Conservation (phyloP, 2,888 invertebrate species). For the Anoplius nigerrimus region DNA sequence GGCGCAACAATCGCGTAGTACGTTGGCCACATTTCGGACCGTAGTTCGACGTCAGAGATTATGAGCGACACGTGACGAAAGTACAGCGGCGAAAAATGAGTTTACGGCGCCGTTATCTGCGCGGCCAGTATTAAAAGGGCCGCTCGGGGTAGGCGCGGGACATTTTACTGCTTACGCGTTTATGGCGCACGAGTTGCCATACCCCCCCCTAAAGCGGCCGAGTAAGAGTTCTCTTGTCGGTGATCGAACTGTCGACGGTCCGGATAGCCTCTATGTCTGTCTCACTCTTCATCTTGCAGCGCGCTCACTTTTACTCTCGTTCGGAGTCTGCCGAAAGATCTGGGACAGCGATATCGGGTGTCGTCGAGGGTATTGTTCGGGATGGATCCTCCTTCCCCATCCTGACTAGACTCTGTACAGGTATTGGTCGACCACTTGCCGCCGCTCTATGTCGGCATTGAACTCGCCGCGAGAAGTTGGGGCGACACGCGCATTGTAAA, state of each 20-base stretch:
- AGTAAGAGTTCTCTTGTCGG: not conserved
- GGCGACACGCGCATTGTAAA: too few species aligned
- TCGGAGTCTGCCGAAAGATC: constrained; percentile 35
- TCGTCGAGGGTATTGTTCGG: constrained; percentile 39
- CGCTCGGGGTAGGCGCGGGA: too few species aligned
- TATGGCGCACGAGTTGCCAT: too few species aligned
- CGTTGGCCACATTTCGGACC: constrained; percentile 22
- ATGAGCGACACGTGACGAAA: constrained; percentile 33
- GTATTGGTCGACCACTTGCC: not conserved
- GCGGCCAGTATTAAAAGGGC: constrained; percentile 6
- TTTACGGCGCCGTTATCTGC: constrained; percentile 29
- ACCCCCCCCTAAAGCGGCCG: not conserved
- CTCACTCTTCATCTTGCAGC: not conserved
- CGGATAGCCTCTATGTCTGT: not conserved
- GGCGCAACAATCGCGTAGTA: not conserved
- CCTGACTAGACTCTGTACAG: not conserved
- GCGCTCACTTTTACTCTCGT: constrained; percentile 44
- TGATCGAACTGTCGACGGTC: constrained; percentile 3
- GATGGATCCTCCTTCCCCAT: constrained; percentile 35
- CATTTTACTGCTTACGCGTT: too few species aligned
- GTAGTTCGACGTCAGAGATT: constrained; percentile 17
- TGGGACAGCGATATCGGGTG: constrained; percentile 41
- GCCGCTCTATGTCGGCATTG: too few species aligned
- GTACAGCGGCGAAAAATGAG: constrained; percentile 24
- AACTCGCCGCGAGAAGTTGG: too few species aligned